Evolutionary conservation across 2,113 vertebrate genomes (phyloP), one percentile per base, ranked within the genome.

Genomic region (Phaetusa simplex): DNA sequence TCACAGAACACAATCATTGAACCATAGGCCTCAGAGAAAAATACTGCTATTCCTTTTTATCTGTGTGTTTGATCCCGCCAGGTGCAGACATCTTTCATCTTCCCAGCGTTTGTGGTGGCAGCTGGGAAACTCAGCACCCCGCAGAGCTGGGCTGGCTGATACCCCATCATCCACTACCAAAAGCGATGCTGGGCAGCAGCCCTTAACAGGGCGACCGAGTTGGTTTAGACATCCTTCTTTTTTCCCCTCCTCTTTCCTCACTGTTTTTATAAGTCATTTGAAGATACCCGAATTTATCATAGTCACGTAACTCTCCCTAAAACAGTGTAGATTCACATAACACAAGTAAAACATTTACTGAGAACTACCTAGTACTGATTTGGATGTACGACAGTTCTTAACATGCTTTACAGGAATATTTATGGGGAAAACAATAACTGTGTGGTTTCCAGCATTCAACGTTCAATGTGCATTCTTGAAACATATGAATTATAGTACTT

Each of bases 111-210:
- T 7, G 55, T 7, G 21, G 36, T 19, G 40, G 42, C 49, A 55
- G 42, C 49, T 36, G 42, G 47, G 47, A 74, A 45, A 42, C 42
- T 30, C 22, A 14, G 19, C 43, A 30, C 71, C 77, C 17, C 0
- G 5, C 24, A 29, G 55, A 22, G 64, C 71, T 21, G 71, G 62
- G 55, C 62, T n/a, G 45, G 34, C 45, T 23, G 42, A 6, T 10
- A 8, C 0, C 5, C 38, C 43, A 20, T 17, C 34, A 10, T 10
- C 52, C n/a, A 4, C 21, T 11, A 4, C 8, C 14, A 49, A 30
- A 52, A 32, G 8, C 17, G 15, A 1, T 10, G 18, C 21, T 3
- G n/a, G 30, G 66, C 40, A 88, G 40, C 67, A 67, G 40, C 32
- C 26, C 27, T 42, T 24, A 53, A 26, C 34, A 23, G 52, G 15